Base-by-base conservation (phyloP, 2,113 vertebrate genomes). In the Ranitomeya variabilis region DNA sequence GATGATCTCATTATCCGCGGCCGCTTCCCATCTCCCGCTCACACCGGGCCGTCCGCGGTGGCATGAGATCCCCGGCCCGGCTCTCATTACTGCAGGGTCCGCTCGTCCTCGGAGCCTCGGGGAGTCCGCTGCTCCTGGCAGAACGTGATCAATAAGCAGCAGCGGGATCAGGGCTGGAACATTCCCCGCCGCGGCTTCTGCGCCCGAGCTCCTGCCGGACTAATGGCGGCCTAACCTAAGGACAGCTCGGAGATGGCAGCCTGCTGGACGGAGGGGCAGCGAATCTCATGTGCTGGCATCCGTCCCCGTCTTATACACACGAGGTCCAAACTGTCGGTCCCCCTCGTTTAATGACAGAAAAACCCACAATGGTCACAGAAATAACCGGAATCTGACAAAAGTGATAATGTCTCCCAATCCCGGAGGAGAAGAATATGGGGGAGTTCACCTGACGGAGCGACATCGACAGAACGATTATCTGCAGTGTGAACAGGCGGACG, bases 1-100 rank as follows among this genome's bases (percentile, higher is more conserved):
- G 73, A 86, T 86, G 85, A 86, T 86, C 57, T 77, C 71, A 77
- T 86, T 77, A 86, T 12, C 15, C 3, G 23, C 57, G 31, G 31
- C 85, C 21, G 73, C 5, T 7, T 77, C 57, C 51, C 85, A 77
- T 77, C 85, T 77, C 57, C 73, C 11, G 51, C 69, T 74, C 83
- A 19, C 83, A 54, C 83, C 15, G 26, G 1, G 67, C 54, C 7
- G 11, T 73, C 83, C 51, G 51, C 13, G 23, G 21, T 31, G 26
- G 52, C 84, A 76, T 59, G n/a, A 23, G n/a, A 21, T 62, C n/a
- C 10, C 8, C 12, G 21, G 54, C 18, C 84, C 18, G 84, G 12
- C 69, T 57, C 23, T 86, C 55, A 86, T 86, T 74, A 74, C 84
- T 13, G 23, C 26, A 16, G 57, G 15, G 12, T 51, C 71, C 23